Conservation (phyloP, 2,888 invertebrate species). For the Acanthosepion esculentum region DNA sequence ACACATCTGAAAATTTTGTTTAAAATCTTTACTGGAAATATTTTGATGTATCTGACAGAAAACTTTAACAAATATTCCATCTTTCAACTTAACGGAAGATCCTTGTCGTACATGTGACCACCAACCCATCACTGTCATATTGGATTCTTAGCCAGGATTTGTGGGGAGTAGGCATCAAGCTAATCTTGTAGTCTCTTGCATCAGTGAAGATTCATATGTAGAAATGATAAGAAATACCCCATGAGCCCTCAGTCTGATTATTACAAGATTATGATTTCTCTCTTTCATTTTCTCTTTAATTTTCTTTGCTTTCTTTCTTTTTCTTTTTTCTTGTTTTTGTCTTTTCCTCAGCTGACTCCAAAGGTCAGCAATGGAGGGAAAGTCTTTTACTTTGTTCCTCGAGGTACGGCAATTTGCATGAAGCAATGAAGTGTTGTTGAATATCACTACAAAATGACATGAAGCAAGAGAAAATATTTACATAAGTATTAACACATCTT, state of each 20-base stretch:
- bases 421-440: background rate
- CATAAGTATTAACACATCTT: background rate
- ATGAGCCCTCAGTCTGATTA: background rate
- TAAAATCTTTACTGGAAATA: background rate
- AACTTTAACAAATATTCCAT: background rate
- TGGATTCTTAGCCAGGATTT: background rate
- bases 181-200: slow-evolving; percentile 9
- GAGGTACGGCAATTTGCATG: background rate
- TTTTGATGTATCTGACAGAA: background rate
- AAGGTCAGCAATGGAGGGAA: background rate
- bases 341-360: background rate
- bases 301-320: background rate
- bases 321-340: background rate
- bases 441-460: background rate
- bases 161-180: background rate
- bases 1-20: background rate
- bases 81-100: background rate
- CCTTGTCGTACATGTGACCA: background rate
- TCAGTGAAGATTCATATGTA: background rate
- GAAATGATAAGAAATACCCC: slow-evolving; percentile 23
- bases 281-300: background rate
- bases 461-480: background rate
- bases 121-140: background rate
- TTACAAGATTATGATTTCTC: background rate
- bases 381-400: background rate